Base-by-base conservation (phyloP, 2,797 vertebrate genomes). In the Glossophaga mutica region DNA sequence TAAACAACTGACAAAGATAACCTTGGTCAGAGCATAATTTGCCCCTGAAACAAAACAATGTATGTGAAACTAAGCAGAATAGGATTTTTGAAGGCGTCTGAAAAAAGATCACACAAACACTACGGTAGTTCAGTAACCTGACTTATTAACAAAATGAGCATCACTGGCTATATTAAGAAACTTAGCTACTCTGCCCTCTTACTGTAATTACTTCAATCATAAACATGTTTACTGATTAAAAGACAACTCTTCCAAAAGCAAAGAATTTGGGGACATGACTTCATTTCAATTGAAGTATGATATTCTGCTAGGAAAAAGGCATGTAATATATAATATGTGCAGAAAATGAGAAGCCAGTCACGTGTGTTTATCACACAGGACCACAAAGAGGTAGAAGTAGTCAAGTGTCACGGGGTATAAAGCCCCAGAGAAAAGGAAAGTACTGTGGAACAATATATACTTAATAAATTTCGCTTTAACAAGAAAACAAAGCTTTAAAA, bases 231-330 rank as follows among this genome's bases (percentile, higher is more conserved):
- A 89, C 34, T 74, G 44, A 78, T 73, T 78, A 59, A 84, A 93
- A 95, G 65, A 62, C 8, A 92, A 62, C 29, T 86, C 46, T 62
- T 67, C 34, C 50, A 71, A 93, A 95, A 91, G 71, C 26, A 93
- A 79, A 59, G 29, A 37, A 50, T 74, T 18, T 79, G 19, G 52
- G 52, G 44, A 70, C 12, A 24, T 90, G 50, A 90, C 52, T 84
- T 94, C 55, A 82, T 81, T 89, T 91, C 26, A 79, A 67, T 0
- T 2, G 46, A 90, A 67, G 5, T 10, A 91, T 29, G 19, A 74
- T 84, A 84, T 73, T 37, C 39, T 91, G 42, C 48, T 52, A 90
- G 37, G 15, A 82, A 71, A 55, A 78, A 91, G 62, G 29, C 8
- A 81, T 48, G n/a, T 76, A 11, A 88, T 71, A 88, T 7, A 48